Conservation (phyloP, 2,113 vertebrate species). For the Phaethornis superciliosus region DNA sequence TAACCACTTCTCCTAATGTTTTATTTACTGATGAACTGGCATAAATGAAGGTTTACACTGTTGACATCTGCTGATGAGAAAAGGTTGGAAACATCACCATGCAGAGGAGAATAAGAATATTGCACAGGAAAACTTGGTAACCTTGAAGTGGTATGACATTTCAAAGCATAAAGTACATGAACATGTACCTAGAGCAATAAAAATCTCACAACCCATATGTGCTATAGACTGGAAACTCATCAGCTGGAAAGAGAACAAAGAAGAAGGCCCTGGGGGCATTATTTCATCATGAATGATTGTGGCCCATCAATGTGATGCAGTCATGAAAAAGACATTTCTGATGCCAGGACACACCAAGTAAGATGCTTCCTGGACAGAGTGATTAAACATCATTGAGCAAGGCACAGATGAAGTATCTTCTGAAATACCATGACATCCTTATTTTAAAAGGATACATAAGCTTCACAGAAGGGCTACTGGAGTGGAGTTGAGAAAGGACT, state of each 20-base stretch:
- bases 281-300: conserved; percentile 25
- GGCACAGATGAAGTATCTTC: neutral
- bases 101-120: neutral
- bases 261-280: conserved; percentile 34
- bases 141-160: conserved; percentile 27
- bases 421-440: neutral
- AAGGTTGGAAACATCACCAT: neutral
- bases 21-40: neutral
- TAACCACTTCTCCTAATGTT: neutral
- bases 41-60: neutral
- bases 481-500: neutral
- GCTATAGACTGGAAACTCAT: conserved; percentile 41
- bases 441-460: neutral
- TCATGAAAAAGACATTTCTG: neutral
- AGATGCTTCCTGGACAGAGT: neutral
- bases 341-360: neutral
- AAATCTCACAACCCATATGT: conserved; percentile 33
- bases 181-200: conserved; percentile 12
- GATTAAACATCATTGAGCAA: neutral
- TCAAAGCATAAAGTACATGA: conserved; percentile 9
- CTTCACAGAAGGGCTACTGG: neutral
- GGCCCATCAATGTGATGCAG: neutral
- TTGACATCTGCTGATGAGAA: neutral
- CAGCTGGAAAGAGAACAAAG: conserved; percentile 31
- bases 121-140: neutral